Evolutionary conservation across 2,888 invertebrate species (phyloP).

Genomic region (Sinelater perroti): DNA sequence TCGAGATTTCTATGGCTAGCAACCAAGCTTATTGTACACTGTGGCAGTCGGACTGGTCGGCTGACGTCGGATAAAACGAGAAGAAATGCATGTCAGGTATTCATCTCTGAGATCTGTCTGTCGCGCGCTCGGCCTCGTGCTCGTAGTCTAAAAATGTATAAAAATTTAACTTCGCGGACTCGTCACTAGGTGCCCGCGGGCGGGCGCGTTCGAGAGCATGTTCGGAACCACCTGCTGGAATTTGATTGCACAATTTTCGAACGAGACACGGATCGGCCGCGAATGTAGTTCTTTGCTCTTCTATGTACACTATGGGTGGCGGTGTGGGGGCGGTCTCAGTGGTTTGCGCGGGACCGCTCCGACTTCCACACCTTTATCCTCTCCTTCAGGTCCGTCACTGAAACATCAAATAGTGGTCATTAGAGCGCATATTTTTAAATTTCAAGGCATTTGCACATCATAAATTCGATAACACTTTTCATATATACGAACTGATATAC

Average conservation of each 20-base stretch:
- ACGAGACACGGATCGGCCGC: conserved; percentile 1
- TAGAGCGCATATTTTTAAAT: too few relatives aligned
- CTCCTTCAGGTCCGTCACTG: conserved; percentile 85
- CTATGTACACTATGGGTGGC: too few relatives aligned
- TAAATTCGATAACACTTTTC: too few relatives aligned
- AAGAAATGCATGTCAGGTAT: conserved; percentile 31
- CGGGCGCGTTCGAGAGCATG: too few relatives aligned
- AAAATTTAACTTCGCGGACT: conserved; percentile 15
- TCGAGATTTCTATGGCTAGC: neutral
- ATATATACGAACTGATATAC: too few relatives aligned
- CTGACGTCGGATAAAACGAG: conserved; percentile 9
- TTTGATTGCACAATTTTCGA: conserved; percentile 8
- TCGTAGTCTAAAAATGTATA: conserved; percentile 28
- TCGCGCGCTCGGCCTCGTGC: conserved; percentile 16
- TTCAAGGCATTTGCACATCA: too few relatives aligned
- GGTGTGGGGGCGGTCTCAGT: too few relatives aligned
- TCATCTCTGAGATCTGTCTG: conserved; percentile 19
- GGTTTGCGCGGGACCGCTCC: conserved; percentile 62
- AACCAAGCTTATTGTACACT: conserved; percentile 17
- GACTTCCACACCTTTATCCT: conserved; percentile 88
- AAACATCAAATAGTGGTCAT: too few relatives aligned
- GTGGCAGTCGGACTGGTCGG: conserved; percentile 12
- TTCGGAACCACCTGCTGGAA: too few relatives aligned
- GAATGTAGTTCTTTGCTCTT: too few relatives aligned
- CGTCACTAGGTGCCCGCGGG: too few relatives aligned